Evolutionary conservation across 2,113 vertebrate genomes (phyloP).

Genomic region (Oreochromis spilurus): DNA sequence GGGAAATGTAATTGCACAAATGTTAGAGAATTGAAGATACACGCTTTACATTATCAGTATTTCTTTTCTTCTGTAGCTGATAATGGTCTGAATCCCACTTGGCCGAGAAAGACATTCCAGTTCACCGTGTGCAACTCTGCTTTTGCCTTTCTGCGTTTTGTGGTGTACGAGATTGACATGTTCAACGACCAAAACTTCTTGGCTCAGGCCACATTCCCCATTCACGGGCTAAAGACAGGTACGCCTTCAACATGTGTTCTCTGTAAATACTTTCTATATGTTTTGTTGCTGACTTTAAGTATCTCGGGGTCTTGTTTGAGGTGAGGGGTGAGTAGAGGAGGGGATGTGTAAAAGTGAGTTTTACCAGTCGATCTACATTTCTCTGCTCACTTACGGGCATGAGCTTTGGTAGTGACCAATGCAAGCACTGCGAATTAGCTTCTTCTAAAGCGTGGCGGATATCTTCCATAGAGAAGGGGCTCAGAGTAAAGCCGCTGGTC

Average conservation of each 20-base stretch:
- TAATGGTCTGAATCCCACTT: conserved; percentile 93
- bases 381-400: not conserved
- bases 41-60: not conserved
- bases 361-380: not conserved
- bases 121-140: conserved; percentile 89
- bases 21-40: not conserved
- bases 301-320: not conserved
- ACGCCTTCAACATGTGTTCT: not conserved
- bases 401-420: not conserved
- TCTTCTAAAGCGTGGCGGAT: not conserved
- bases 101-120: conserved; percentile 85
- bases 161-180: conserved; percentile 98
- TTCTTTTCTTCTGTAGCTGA: conserved; percentile 74
- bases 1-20: not conserved
- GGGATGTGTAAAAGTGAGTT: not conserved
- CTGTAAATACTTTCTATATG: not conserved
- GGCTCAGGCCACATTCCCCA: conserved; percentile 92
- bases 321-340: not conserved
- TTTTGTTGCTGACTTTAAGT: not conserved
- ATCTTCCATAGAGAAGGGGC: not conserved
- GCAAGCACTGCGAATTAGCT: not conserved
- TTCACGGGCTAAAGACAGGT: conserved; percentile 93
- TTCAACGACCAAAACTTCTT: conserved; percentile 98
- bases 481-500: not conserved
- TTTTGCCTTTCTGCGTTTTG: conserved; percentile 93